Conservation (phyloP, 2,797 vertebrate genomes). For the Sebastes wilsoni region DNA sequence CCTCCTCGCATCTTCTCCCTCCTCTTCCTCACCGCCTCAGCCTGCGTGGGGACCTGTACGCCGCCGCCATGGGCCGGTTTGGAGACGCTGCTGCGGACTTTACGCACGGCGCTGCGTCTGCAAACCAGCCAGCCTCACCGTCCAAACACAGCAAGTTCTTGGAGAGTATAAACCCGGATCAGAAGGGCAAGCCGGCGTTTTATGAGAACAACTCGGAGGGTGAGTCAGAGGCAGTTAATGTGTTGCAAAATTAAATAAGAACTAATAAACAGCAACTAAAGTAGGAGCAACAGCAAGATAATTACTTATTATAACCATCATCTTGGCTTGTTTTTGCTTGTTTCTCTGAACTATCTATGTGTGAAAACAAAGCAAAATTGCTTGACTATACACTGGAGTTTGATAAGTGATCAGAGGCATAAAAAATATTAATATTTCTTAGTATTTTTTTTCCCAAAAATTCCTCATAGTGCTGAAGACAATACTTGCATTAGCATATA, state of each 20-base stretch:
- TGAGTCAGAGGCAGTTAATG: constrained; percentile 45
- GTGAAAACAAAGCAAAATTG: background rate
- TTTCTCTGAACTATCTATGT: background rate
- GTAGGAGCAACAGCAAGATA: background rate
- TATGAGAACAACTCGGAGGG: constrained; percentile 80
- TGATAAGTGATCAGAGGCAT: background rate
- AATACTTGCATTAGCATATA: background rate
- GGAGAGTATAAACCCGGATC: constrained; percentile 81
- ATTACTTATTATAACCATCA: background rate
- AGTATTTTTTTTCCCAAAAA: background rate
- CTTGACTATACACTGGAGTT: background rate
- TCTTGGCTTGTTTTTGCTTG: background rate
- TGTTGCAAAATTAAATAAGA: background rate
- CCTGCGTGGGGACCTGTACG: constrained; percentile 76
- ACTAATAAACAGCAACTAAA: background rate
- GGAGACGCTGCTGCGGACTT: constrained; percentile 76
- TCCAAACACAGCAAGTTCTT: constrained; percentile 85
- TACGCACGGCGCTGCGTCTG: constrained; percentile 68
- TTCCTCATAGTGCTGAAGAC: background rate
- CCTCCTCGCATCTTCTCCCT: constrained; percentile 74
- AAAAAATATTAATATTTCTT: background rate
- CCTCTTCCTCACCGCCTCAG: constrained; percentile 74
- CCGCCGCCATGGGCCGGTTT: constrained; percentile 74
- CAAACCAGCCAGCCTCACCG: constrained; percentile 75
- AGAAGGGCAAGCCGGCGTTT: constrained; percentile 80